A percentile compares a stretch with the other conserved stretches of the same genome.
These are phyloP conservation scores for Noctuana brunneofusca DNA, from an alignment of 2,888 invertebrate genomes.

Conservation along the genomic window DNA sequence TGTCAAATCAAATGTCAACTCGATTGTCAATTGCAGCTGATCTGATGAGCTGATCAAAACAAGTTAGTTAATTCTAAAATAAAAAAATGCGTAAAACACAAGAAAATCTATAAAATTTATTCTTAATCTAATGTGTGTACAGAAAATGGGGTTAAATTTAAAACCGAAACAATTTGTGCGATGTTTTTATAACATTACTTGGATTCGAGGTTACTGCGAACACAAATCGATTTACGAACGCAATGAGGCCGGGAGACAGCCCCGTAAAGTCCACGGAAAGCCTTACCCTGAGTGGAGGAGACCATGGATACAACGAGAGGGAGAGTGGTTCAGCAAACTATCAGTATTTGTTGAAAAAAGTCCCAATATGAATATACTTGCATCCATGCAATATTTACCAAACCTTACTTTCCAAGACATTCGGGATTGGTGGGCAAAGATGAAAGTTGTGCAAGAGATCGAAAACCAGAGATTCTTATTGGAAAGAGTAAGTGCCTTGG, in stretches of 20 bases:
- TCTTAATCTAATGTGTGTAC: not conserved
- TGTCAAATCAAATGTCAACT: too few species aligned
- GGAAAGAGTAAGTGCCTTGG: slow-evolving; percentile 84
- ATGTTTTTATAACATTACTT: slow-evolving; percentile 44
- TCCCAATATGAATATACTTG: slow-evolving; percentile 64
- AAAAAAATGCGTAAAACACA: slow-evolving; percentile 1
- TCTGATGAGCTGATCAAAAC: too few species aligned
- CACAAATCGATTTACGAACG: slow-evolving; percentile 66
- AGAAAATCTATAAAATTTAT: not conserved
- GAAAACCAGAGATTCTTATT: slow-evolving; percentile 83
- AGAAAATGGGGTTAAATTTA: slow-evolving; percentile 50
- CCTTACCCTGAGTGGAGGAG: slow-evolving; percentile 84
- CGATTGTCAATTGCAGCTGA: too few species aligned
- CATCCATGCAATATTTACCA: slow-evolving; percentile 77
- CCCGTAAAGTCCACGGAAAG: slow-evolving; percentile 63
- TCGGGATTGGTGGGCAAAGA: slow-evolving; percentile 81
- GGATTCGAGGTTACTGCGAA: slow-evolving; percentile 58
- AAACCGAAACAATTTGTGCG: slow-evolving; percentile 46
- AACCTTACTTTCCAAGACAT: slow-evolving; percentile 75
- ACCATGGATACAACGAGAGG: slow-evolving; percentile 82
- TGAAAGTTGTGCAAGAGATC: slow-evolving; percentile 75
- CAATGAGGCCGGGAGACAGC: slow-evolving; percentile 63
- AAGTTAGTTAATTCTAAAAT: not conserved
- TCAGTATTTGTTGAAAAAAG: slow-evolving; percentile 78
- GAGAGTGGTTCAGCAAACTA: slow-evolving; percentile 82